Conservation (phyloP, 2,888 invertebrate genomes). For the Drosophila colorata region DNA sequence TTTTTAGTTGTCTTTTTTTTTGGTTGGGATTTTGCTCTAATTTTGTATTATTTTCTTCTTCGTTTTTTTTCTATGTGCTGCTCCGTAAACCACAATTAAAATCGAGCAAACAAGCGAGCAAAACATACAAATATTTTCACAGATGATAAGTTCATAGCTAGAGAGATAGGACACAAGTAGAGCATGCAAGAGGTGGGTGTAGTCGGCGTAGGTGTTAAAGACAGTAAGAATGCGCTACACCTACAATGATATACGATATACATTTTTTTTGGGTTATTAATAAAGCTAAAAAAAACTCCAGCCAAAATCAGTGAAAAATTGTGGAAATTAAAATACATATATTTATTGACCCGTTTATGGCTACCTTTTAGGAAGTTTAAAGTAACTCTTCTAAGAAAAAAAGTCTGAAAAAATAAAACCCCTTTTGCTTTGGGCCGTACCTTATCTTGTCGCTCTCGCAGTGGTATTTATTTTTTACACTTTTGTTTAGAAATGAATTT, state of each 20-base stretch:
- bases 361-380: background rate
- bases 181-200: constrained; percentile 8
- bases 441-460: constrained; percentile 59
- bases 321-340: background rate
- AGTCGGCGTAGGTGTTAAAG: constrained; percentile 72
- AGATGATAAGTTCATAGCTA: constrained; percentile 73
- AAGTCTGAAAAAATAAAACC: background rate
- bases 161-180: constrained; percentile 14
- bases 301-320: background rate
- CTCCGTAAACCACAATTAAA: constrained; percentile 73
- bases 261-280: too few species aligned
- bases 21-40: constrained; percentile 79
- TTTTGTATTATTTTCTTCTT: constrained; percentile 57
- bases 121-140: constrained; percentile 82
- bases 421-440: constrained; percentile 18
- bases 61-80: constrained; percentile 53
- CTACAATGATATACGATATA: constrained; percentile 47
- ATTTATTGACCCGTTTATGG: background rate
- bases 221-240: constrained; percentile 67
- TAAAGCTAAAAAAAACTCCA: background rate
- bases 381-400: background rate
- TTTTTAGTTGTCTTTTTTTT: constrained; percentile 18
- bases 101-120: constrained; percentile 67
- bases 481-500: constrained; percentile 81
- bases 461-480: constrained; percentile 77